A percentile compares a stretch with the other conserved stretches of the same genome.
Evolutionary conservation across 92 coral and sea anemone species (phyloP).

Genomic region (Porites evermanni): DNA sequence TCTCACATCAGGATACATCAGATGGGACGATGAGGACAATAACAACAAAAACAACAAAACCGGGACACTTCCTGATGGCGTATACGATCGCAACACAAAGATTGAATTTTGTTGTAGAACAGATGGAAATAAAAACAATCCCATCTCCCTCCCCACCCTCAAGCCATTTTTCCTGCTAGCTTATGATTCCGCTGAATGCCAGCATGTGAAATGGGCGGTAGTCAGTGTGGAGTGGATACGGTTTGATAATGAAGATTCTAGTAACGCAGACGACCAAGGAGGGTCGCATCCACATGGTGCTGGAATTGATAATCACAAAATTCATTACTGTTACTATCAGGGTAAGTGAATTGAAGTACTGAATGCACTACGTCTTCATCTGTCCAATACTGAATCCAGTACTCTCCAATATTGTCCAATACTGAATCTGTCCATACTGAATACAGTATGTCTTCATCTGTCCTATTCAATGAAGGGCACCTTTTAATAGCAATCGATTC

Average conservation of each 20-base stretch:
- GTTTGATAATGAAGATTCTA: too few relatives aligned
- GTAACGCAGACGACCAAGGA: too few relatives aligned
- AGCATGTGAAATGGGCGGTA: conserved; percentile 52
- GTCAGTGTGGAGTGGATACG: too few relatives aligned
- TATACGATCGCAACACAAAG: conserved; percentile 30
- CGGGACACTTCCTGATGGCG: conserved; percentile 59
- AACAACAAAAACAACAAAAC: background rate
- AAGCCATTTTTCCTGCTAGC: conserved; percentile 70
- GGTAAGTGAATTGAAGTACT: conserved; percentile 19
- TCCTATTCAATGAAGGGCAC: too few relatives aligned
- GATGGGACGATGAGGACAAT: conserved; percentile 57
- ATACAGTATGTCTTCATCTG: too few relatives aligned
- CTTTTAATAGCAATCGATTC: too few relatives aligned
- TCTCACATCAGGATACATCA: conserved; percentile 24
- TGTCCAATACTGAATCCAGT: too few relatives aligned
- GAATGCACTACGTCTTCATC: too few relatives aligned
- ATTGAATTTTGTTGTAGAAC: conserved; percentile 60
- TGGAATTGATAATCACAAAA: too few relatives aligned
- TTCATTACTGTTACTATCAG: conserved; percentile 46
- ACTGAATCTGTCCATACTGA: too few relatives aligned
- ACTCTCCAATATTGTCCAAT: too few relatives aligned
- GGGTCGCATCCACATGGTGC: too few relatives aligned
- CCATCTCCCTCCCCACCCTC: conserved; percentile 51
- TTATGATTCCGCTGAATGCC: conserved; percentile 61
- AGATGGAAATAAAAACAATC: conserved; percentile 41